Conservation (phyloP, 2,113 vertebrate species). For the Upupa epops region DNA sequence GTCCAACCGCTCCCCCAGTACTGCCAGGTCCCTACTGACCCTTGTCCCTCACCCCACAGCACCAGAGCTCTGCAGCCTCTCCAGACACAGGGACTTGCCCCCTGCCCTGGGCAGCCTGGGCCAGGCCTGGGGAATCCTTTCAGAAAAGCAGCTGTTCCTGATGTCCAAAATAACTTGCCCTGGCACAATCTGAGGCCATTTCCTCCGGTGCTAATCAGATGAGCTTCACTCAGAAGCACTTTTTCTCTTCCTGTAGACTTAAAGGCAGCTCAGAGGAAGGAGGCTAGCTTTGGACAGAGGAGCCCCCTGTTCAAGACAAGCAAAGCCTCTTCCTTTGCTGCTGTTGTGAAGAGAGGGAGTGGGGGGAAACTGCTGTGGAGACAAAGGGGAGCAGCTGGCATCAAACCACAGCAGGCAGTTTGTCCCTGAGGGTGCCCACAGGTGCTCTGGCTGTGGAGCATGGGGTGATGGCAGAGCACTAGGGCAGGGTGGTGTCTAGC, state of each 20-base stretch:
- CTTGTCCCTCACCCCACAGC: background rate
- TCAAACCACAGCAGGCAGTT: accelerated
- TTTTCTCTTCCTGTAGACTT: background rate
- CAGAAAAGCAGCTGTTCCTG: background rate
- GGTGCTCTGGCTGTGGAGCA: background rate
- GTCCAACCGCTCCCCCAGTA: background rate
- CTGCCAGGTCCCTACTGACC: background rate
- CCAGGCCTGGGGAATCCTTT: background rate
- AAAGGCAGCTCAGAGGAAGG: background rate
- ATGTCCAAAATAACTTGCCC: background rate
- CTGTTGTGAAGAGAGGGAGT: background rate
- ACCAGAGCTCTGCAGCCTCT: background rate
- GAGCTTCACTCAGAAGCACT: background rate
- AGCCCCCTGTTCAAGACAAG: background rate
- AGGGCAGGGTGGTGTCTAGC: background rate
- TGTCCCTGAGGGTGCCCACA: background rate
- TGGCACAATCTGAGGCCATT: background rate
- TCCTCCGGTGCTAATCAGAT: background rate
- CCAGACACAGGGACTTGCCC: background rate
- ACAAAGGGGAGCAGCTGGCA: background rate
- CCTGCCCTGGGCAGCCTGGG: background rate
- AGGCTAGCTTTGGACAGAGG: background rate
- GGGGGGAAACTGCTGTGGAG: background rate
- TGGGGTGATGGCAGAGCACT: background rate
- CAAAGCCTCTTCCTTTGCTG: background rate